These are phyloP conservation scores for Chanos chanos DNA, from an alignment of 2,797 vertebrate genomes.

Conservation along the genomic window DNA sequence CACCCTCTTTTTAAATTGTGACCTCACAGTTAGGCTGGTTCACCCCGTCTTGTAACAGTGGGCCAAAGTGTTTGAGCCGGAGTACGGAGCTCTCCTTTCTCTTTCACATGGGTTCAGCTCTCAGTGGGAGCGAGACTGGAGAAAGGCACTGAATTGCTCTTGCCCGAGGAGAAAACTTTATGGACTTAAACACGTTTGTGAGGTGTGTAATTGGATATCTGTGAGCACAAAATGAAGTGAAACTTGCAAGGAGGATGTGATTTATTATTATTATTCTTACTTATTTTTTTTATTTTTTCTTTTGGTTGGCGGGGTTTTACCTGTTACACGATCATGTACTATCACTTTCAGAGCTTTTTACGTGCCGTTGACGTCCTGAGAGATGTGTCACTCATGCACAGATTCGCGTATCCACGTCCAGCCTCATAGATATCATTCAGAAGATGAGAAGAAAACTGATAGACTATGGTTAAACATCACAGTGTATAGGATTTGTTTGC, in stretches of 20 bases:
- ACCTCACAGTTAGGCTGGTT: conserved; percentile 67
- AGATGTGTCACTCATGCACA: conserved; percentile 5
- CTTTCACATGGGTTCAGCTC: conserved; percentile 16
- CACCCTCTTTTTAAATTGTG: conserved; percentile 65
- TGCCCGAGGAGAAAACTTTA: neutral
- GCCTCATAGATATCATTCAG: neutral
- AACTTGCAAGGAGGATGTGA: no score
- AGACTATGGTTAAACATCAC: neutral
- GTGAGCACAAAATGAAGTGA: no score
- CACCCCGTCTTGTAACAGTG: conserved; percentile 34
- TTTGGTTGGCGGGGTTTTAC: no score
- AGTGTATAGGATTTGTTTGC: neutral
- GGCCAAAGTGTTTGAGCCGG: conserved; percentile 51
- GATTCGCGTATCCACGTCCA: neutral
- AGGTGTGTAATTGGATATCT: no score
- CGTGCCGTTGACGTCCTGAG: no score
- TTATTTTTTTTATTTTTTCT: no score
- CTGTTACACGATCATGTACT: no score
- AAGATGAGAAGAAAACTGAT: conserved; percentile 8
- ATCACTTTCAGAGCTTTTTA: no score
- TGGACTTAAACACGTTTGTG: no score
- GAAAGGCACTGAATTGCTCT: conserved; percentile 14
- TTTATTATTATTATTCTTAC: no score
- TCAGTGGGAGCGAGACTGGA: conserved; percentile 47
- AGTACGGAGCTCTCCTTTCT: conserved; percentile 42